Conservation (phyloP, 2,888 invertebrate species). For the Chloroclysta siterata region DNA sequence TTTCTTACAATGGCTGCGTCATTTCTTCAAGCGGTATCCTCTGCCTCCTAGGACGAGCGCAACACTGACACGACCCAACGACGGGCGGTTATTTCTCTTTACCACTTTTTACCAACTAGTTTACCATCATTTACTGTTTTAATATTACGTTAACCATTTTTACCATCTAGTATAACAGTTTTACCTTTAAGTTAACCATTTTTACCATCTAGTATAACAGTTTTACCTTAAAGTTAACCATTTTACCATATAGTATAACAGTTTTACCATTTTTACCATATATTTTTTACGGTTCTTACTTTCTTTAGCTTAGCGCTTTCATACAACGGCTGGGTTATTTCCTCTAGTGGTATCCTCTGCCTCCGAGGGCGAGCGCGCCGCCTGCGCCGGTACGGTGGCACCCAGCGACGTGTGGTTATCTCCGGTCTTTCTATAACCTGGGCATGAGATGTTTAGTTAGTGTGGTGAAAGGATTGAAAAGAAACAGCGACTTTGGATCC, state of each 20-base stretch:
- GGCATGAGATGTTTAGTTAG: too few species aligned
- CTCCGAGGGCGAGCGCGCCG: constrained; percentile 51
- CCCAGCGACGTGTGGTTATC: constrained; percentile 59
- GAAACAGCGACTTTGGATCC: too few species aligned
- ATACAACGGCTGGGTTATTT: constrained; percentile 60
- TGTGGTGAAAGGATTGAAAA: too few species aligned
- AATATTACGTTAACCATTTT: too few species aligned
- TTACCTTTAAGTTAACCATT: not conserved
- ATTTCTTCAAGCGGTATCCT: constrained; percentile 64
- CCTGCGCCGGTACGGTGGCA: constrained; percentile 63
- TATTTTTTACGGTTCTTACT: constrained; percentile 42
- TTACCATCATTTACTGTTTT: too few species aligned
- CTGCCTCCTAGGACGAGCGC: constrained; percentile 48
- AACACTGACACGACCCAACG: constrained; percentile 65
- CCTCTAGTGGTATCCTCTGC: constrained; percentile 58
- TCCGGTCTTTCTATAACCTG: constrained; percentile 64
- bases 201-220: not conserved
- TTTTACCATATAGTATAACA: too few species aligned
- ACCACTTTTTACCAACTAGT: too few species aligned
- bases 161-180: too few species aligned
- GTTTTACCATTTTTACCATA: too few species aligned
- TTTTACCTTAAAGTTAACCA: too few species aligned
- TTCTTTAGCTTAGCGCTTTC: constrained; percentile 64
- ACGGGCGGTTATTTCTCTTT: constrained; percentile 52
- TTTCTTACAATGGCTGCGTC: constrained; percentile 61